Evolutionary conservation across 2,113 vertebrate species (phyloP).

Genomic region (Lycocorax pyrrhopterus): DNA sequence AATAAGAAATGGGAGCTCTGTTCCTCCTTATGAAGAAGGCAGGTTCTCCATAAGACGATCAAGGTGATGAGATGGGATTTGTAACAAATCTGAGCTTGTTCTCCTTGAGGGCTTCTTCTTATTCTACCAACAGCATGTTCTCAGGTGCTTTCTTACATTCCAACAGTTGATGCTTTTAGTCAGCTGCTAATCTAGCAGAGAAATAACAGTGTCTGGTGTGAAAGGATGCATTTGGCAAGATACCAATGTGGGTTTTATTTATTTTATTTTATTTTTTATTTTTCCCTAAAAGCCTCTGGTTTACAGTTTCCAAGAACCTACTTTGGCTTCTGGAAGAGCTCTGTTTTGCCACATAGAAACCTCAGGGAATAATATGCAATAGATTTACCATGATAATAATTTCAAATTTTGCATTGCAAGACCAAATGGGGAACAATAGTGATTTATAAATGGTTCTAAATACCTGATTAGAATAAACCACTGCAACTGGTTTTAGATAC

Average conservation of each 20-base stretch:
- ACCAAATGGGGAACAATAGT: background rate
- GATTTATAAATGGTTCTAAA: background rate
- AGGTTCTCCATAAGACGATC: background rate
- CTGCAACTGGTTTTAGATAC: background rate
- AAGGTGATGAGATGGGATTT: background rate
- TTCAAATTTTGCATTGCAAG: background rate
- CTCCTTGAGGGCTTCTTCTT: background rate
- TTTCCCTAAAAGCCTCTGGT: background rate
- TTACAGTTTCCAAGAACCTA: background rate
- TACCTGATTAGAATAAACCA: background rate
- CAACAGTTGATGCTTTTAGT: background rate
- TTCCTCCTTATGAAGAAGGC: background rate
- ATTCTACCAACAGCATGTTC: background rate
- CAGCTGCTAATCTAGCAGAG: background rate
- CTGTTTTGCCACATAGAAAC: background rate
- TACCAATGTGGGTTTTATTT: background rate
- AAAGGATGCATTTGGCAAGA: background rate
- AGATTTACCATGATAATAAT: background rate
- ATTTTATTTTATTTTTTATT: background rate
- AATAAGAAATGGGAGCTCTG: background rate
- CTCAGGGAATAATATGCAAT: background rate
- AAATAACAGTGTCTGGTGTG: background rate
- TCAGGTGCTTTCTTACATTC: background rate
- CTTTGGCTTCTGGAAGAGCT: background rate
- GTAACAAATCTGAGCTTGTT: background rate